These are phyloP conservation scores for Smittia aterrima DNA, from an alignment of 2,888 invertebrate species.

Conservation along the genomic window DNA sequence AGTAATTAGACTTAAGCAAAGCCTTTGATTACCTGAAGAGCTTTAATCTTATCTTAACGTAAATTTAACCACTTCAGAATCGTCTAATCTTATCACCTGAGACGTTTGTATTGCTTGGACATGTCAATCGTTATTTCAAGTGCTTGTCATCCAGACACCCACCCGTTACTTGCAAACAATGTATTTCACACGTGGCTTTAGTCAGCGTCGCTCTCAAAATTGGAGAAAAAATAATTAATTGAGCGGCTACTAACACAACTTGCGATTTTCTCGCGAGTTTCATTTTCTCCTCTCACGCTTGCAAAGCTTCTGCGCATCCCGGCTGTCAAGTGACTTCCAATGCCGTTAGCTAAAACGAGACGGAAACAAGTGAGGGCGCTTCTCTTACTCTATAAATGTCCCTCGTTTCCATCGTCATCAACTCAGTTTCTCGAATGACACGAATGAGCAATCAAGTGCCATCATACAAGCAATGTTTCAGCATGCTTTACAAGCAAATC, in stretches of 20 bases:
- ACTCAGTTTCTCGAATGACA: slow-evolving; percentile 41
- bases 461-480: slow-evolving; percentile 40
- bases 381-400: slow-evolving; percentile 30
- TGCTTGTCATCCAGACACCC: too few species aligned
- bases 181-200: neutral
- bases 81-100: too few species aligned
- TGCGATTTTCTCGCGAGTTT: neutral
- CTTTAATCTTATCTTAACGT: too few species aligned
- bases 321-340: slow-evolving; percentile 27
- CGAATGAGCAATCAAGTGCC: slow-evolving; percentile 39
- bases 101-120: too few species aligned
- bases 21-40: too few species aligned
- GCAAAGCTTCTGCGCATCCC: slow-evolving; percentile 34
- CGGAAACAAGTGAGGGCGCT: neutral
- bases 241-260: neutral
- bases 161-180: too few species aligned
- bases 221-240: neutral
- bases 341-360: slow-evolving; percentile 29
- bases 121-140: too few species aligned
- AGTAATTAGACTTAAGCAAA: too few species aligned
- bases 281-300: slow-evolving; percentile 2
- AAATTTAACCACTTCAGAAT: too few species aligned
- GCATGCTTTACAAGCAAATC: slow-evolving; percentile 39
- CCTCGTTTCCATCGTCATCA: slow-evolving; percentile 10
- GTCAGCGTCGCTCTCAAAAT: neutral